These are phyloP conservation scores for Athetis lepigone DNA, from an alignment of 2,888 invertebrate genomes.

Conservation along the genomic window DNA sequence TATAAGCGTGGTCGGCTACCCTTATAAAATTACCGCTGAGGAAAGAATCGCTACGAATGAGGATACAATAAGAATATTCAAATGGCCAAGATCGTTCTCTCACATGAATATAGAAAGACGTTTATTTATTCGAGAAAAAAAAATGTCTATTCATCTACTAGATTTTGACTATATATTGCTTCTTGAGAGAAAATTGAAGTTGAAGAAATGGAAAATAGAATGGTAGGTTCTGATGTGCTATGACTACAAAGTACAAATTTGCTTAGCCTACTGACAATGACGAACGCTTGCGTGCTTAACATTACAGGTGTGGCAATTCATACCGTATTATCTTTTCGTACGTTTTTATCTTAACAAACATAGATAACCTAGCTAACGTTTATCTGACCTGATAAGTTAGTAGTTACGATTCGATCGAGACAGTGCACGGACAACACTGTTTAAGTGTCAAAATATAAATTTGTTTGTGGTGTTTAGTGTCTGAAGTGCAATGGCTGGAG, in stretches of 20 bases:
- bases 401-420: conserved; percentile 79
- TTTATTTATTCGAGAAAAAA: conserved; percentile 64
- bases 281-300: conserved; percentile 51
- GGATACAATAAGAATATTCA: conserved; percentile 75
- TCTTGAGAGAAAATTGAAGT: conserved; percentile 52
- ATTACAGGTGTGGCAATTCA: conserved; percentile 86
- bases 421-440: conserved; percentile 72
- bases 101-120: conserved; percentile 67
- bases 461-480: conserved; percentile 67
- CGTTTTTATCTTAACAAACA: conserved; percentile 86
- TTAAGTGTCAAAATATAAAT: conserved; percentile 59
- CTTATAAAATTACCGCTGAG: conserved; percentile 79
- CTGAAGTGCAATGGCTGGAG: conserved; percentile 89
- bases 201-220: conserved; percentile 41
- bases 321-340: conserved; percentile 79
- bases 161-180: conserved; percentile 56
- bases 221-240: conserved; percentile 19
- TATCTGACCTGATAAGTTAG: conserved; percentile 79
- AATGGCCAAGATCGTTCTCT: conserved; percentile 63
- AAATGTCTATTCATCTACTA: conserved; percentile 60
- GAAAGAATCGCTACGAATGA: conserved; percentile 75
- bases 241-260: conserved; percentile 47
- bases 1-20: conserved; percentile 78
- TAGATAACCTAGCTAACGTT: conserved; percentile 84
- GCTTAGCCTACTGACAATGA: conserved; percentile 50